Percentiles rank a stretch among this genome's conserved stretches.
Evolutionary conservation across 37 sponge, comb jelly and placozoan genomes (phyloP).

Genomic region (Petrosia ficiformis): DNA sequence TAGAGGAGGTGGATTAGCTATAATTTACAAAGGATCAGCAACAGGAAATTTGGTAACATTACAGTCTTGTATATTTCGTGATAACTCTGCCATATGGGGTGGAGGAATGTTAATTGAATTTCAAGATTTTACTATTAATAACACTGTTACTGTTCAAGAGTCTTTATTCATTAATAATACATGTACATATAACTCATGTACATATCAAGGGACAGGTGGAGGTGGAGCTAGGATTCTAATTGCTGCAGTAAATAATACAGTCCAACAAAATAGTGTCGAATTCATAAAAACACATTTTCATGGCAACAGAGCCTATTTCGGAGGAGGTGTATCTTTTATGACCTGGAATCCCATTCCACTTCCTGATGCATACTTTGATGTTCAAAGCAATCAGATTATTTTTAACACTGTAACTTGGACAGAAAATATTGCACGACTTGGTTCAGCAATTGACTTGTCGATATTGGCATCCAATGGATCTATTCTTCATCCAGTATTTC

Average conservation of each 20-base stretch:
- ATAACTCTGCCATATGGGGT: conserved; percentile 50
- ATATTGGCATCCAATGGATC: conserved; percentile 11
- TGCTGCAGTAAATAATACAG: background rate
- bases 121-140: conserved; percentile 19
- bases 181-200: background rate
- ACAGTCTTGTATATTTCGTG: background rate
- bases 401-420: conserved; percentile 35
- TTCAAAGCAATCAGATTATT: background rate
- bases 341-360: conserved; percentile 19
- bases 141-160: background rate
- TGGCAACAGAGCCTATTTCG: conserved; percentile 43
- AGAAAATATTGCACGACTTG: conserved; percentile 25
- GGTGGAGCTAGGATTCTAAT: conserved; percentile 30
- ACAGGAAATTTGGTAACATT: conserved; percentile 3
- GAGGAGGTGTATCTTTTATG: conserved; percentile 44
- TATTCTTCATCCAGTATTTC: conserved; percentile 21
- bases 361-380: background rate
- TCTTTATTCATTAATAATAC: conserved; percentile 12
- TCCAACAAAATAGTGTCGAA: conserved; percentile 11
- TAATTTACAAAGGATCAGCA: conserved; percentile 34
- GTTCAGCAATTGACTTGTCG: conserved; percentile 38
- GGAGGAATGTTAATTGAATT: conserved; percentile 45
- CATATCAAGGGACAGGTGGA: conserved; percentile 38
- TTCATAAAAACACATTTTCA: conserved; percentile 12
- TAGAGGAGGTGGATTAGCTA: conserved; percentile 46